These are phyloP conservation scores for Sialis fuliginosa DNA, from an alignment of 2,888 invertebrate species.

Conservation along the genomic window DNA sequence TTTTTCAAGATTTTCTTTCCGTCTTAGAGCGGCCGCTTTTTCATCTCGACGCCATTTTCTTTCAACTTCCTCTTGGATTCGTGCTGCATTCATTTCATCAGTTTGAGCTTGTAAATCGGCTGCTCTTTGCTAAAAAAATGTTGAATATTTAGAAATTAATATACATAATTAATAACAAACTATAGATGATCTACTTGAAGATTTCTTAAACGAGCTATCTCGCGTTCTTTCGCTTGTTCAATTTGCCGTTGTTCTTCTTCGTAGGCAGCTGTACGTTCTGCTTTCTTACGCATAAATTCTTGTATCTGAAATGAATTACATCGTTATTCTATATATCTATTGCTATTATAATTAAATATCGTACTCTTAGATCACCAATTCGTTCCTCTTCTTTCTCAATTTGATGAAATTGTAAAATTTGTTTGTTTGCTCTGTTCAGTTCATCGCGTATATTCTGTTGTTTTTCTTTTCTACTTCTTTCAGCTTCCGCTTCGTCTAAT, in stretches of 20 bases:
- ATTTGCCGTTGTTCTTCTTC: slow-evolving; percentile 33
- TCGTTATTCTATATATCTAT: neutral
- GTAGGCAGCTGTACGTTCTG: slow-evolving; percentile 36
- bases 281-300: slow-evolving; percentile 42
- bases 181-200: slow-evolving; percentile 19
- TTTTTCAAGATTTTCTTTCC: slow-evolving; percentile 30
- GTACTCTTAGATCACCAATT: slow-evolving; percentile 40
- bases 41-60: slow-evolving; percentile 49
- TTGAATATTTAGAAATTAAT: too few species aligned
- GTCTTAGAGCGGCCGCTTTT: slow-evolving; percentile 37
- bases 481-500: slow-evolving; percentile 40
- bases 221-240: slow-evolving; percentile 42
- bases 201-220: slow-evolving; percentile 30
- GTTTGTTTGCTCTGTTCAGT: slow-evolving; percentile 40
- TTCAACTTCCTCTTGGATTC: slow-evolving; percentile 42
- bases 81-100: slow-evolving; percentile 31
- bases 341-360: neutral
- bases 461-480: slow-evolving; percentile 32
- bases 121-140: slow-evolving; percentile 22
- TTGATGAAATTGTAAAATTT: slow-evolving; percentile 38
- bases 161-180: too few species aligned
- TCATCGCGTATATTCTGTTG: slow-evolving; percentile 37
- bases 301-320: slow-evolving; percentile 22
- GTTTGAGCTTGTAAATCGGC: slow-evolving; percentile 28
- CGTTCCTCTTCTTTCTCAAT: slow-evolving; percentile 46